Percentiles rank a stretch among this genome's conserved stretches.
These are phyloP conservation scores for Saturnia japonica DNA, from an alignment of 2,888 invertebrate species.

Conservation along the genomic window DNA sequence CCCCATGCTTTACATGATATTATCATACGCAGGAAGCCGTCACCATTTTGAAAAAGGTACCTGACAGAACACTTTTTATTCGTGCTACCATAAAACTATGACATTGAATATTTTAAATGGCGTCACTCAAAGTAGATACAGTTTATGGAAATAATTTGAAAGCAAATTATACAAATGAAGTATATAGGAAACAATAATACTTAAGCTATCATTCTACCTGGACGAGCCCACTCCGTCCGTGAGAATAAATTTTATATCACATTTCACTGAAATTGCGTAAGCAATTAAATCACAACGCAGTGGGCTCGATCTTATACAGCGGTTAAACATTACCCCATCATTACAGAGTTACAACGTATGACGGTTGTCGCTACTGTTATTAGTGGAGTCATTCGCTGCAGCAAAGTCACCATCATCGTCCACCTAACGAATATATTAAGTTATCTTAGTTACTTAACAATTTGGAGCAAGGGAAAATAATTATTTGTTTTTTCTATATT, in stretches of 20 bases:
- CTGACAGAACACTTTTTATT: background rate
- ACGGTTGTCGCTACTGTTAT: background rate
- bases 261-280: constrained; percentile 3
- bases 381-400: constrained; percentile 2
- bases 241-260: constrained; percentile 4
- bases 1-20: background rate
- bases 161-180: background rate
- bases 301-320: constrained; percentile 1
- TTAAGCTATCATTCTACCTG: background rate
- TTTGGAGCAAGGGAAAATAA: background rate
- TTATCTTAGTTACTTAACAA: background rate
- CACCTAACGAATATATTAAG: background rate
- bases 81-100: background rate
- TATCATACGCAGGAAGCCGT: background rate
- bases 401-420: background rate
- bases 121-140: background rate
- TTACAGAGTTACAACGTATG: constrained; percentile 7
- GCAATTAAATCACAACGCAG: constrained; percentile 9
- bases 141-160: background rate
- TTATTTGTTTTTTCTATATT: no score
- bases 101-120: background rate
- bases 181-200: no score
- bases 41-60: background rate
- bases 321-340: constrained; percentile 11
- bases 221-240: background rate